These are phyloP conservation scores for Geothlypis trichas DNA, from an alignment of 2,113 vertebrate species.

Conservation along the genomic window DNA sequence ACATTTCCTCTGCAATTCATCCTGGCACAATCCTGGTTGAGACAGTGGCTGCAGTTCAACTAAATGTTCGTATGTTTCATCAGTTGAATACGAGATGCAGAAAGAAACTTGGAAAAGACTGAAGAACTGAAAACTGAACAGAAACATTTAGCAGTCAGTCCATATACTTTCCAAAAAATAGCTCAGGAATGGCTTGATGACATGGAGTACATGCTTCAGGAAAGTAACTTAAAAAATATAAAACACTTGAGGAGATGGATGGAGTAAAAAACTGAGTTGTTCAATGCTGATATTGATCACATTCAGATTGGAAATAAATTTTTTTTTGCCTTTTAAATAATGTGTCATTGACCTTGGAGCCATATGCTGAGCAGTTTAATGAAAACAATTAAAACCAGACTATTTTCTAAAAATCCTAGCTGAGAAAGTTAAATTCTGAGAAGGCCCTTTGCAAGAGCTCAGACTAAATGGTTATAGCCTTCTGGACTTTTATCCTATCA, in stretches of 20 bases:
- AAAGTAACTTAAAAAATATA: background rate
- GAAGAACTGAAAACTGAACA: background rate
- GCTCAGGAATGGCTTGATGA: background rate
- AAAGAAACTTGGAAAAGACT: background rate
- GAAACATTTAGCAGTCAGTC: rapidly evolving
- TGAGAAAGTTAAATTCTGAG: background rate
- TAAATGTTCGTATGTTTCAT: background rate
- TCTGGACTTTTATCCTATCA: background rate
- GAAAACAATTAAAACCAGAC: background rate
- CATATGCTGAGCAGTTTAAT: background rate
- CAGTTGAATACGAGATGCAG: background rate
- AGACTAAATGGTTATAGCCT: background rate
- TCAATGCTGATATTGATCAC: background rate
- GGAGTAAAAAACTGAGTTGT: background rate
- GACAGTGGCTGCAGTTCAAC: background rate
- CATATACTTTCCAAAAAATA: background rate
- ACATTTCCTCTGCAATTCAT: background rate
- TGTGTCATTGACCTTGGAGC: background rate
- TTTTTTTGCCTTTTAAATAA: background rate
- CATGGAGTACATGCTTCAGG: background rate
- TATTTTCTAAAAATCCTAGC: background rate
- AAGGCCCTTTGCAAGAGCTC: background rate
- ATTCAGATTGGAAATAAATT: background rate
- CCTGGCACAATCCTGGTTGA: background rate
- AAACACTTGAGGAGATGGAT: background rate